These are phyloP conservation scores for Odontamblyopus rebecca DNA, from an alignment of 2,797 vertebrate species.

Conservation along the genomic window DNA sequence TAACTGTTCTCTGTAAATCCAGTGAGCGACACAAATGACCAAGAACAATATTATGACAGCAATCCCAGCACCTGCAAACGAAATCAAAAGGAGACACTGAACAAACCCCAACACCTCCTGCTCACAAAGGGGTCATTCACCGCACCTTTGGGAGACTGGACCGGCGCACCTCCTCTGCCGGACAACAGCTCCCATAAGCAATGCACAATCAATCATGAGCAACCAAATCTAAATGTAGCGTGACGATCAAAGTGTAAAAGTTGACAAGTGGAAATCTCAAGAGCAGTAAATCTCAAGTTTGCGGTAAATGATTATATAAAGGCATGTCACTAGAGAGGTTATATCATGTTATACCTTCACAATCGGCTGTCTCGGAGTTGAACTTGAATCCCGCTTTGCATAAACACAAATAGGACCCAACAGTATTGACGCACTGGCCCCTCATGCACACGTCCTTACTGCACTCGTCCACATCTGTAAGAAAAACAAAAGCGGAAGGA, in stretches of 20 bases:
- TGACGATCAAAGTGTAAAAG: constrained; percentile 47
- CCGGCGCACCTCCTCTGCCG: constrained; percentile 42
- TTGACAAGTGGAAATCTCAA: constrained; percentile 35
- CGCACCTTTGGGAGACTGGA: constrained; percentile 41
- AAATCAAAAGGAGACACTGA: constrained; percentile 70
- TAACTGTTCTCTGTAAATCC: constrained; percentile 66
- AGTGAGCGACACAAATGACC: constrained; percentile 65
- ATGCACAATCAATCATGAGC: constrained; percentile 58
- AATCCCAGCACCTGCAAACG: constrained; percentile 75
- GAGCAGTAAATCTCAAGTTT: constrained; percentile 2
- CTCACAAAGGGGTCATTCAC: constrained; percentile 76
- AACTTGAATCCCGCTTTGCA: constrained; percentile 75
- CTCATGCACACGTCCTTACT: constrained; percentile 63
- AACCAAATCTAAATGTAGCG: constrained; percentile 49
- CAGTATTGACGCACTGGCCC: constrained; percentile 71
- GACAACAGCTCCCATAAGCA: constrained; percentile 38
- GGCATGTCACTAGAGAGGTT: constrained; percentile 18
- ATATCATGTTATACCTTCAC: constrained; percentile 65
- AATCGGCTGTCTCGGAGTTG: constrained; percentile 61
- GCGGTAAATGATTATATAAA: constrained; percentile 27
- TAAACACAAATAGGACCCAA: constrained; percentile 74
- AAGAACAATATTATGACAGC: constrained; percentile 79
- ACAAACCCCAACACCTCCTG: constrained; percentile 73
- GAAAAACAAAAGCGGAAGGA: constrained; percentile 7
- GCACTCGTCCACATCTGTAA: constrained; percentile 74